Evolutionary conservation across 2,797 vertebrate species (phyloP).

Genomic region (Diglossa cyanea): DNA sequence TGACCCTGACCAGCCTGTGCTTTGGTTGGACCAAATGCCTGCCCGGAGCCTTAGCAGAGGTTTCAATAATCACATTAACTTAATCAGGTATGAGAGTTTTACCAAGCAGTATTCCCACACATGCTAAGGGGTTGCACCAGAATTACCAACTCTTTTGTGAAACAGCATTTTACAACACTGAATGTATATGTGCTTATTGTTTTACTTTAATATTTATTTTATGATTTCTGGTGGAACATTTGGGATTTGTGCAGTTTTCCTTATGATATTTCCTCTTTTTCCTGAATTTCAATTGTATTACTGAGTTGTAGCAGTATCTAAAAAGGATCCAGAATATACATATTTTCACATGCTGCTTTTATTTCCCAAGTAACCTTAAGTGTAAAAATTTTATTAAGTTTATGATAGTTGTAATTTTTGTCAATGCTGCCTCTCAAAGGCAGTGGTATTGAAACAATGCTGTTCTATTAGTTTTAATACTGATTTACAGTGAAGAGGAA

Average conservation of each 20-base stretch:
- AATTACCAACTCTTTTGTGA: background rate
- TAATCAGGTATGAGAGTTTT: slow-evolving; percentile 86
- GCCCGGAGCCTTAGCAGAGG: slow-evolving; percentile 91
- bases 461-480: background rate
- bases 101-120: background rate
- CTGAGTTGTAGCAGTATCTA: background rate
- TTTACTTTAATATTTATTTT: background rate
- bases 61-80: slow-evolving; percentile 97
- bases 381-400: background rate
- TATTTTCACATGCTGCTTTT: background rate
- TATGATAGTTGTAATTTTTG: background rate
- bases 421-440: background rate
- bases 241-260: background rate
- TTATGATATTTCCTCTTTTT: background rate
- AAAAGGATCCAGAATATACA: background rate
- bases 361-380: background rate
- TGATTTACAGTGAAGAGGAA: background rate
- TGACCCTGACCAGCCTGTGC: slow-evolving; percentile 95
- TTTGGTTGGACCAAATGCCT: slow-evolving; percentile 98
- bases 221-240: background rate
- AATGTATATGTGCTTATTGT: background rate
- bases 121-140: background rate
- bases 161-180: background rate
- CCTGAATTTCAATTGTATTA: background rate
- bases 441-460: background rate